Percentiles rank a stretch among this genome's conserved stretches.
Evolutionary conservation across 2,797 vertebrate species (phyloP).

Genomic region (Cuculus canorus): DNA sequence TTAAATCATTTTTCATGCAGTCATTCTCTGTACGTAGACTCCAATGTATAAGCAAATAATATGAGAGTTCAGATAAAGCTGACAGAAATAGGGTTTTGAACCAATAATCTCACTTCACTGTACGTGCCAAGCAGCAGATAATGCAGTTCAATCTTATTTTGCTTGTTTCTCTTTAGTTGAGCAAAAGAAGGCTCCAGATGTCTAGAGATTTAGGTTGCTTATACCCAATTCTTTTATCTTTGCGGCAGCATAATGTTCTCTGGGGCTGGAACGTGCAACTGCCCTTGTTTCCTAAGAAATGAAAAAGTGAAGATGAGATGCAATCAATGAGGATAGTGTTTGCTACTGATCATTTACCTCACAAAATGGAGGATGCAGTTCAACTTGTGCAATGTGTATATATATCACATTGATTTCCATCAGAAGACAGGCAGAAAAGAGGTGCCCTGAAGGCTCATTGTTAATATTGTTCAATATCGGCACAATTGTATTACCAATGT

Average conservation of each 20-base stretch:
- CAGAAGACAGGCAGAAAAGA: background rate
- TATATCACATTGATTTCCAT: background rate
- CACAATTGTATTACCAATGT: background rate
- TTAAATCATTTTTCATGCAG: background rate
- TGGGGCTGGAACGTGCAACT: background rate
- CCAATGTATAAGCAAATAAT: background rate
- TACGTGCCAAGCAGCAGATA: background rate
- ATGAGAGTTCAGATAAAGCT: background rate
- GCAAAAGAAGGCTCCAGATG: background rate
- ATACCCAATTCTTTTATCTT: background rate
- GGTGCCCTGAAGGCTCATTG: background rate
- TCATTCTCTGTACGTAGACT: background rate
- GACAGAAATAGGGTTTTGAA: background rate
- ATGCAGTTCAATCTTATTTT: background rate
- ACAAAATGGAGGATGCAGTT: constrained; percentile 13
- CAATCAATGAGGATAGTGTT: background rate
- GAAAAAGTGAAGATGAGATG: background rate
- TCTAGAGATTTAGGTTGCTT: background rate
- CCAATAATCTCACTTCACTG: background rate
- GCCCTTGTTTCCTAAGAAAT: background rate
- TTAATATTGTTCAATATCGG: background rate
- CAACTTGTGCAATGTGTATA: background rate
- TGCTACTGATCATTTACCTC: background rate
- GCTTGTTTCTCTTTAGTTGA: background rate
- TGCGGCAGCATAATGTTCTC: background rate